phyloP scores from a whole-genome alignment of 2,113 vertebrate species.

The Psilopsiagon aurifrons region DNA sequence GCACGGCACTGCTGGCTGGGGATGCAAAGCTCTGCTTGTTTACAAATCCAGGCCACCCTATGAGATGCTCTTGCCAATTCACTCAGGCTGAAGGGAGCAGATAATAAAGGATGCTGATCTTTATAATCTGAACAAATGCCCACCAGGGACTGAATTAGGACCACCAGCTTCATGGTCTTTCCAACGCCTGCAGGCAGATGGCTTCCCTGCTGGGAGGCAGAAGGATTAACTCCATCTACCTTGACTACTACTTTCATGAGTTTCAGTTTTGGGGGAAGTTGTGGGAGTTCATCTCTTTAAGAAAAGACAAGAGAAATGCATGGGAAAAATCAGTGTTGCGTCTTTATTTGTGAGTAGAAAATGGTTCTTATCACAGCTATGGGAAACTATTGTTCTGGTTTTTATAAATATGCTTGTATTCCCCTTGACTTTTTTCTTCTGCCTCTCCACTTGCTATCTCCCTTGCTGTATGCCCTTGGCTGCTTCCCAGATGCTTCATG shows the following conservation, averaged over 20 bases:
- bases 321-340: rapidly evolving
- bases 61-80: conserved; percentile 3
- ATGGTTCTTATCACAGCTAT: conserved; percentile 50
- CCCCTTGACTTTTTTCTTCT: conserved; percentile 65
- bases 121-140: background rate
- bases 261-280: background rate
- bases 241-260: background rate
- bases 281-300: background rate
- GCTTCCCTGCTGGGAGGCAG: background rate
- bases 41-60: conserved; percentile 56
- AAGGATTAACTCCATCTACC: background rate
- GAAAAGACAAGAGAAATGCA: background rate
- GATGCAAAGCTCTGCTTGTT: conserved; percentile 53
- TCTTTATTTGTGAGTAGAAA: conserved; percentile 7
- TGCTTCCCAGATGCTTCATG: conserved; percentile 35
- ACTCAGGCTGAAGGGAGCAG: background rate
- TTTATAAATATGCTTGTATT: conserved; percentile 60
- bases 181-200: background rate
- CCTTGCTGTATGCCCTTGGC: conserved; percentile 55
- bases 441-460: conserved; percentile 37
- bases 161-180: background rate
- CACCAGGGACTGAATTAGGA: background rate
- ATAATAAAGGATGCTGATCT: background rate
- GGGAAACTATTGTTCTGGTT: conserved; percentile 45
- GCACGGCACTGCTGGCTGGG: conserved; percentile 37